These are phyloP conservation scores for Petaurus breviceps DNA, from an alignment of 2,113 vertebrate species.

Conservation along the genomic window DNA sequence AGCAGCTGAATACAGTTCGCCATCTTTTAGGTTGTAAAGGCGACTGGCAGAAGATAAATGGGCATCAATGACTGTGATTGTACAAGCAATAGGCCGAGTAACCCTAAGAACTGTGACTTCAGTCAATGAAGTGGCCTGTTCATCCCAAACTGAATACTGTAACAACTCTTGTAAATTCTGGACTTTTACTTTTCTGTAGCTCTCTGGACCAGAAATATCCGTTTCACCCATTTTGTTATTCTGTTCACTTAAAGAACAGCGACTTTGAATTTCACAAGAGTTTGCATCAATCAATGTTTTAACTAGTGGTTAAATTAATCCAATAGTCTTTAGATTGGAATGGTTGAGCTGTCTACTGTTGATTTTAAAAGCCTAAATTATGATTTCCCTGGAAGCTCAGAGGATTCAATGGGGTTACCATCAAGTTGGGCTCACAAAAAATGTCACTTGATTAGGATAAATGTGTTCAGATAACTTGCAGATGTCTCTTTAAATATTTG, in stretches of 20 bases:
- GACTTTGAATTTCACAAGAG: neutral
- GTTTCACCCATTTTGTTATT: neutral
- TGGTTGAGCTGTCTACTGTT: neutral
- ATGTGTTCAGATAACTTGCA: neutral
- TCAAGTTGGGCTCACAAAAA: neutral
- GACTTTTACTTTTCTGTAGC: neutral
- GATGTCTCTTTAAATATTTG: neutral
- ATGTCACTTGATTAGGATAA: neutral
- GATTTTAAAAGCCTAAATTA: neutral
- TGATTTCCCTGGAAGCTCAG: neutral
- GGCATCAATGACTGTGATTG: neutral
- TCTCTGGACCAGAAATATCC: neutral
- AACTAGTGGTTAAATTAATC: neutral
- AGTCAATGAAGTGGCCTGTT: neutral
- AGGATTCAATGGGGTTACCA: neutral
- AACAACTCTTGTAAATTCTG: neutral
- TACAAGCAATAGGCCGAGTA: neutral
- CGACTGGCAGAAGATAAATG: neutral
- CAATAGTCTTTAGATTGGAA: neutral
- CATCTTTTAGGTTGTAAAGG: neutral
- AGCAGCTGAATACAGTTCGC: neutral
- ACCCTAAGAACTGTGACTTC: neutral
- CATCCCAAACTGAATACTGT: neutral
- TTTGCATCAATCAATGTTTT: neutral
- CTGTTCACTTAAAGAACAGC: neutral